Evolutionary conservation across 1,140 invertebrate species (phyloP), one percentile per base, ranked within the genome.

Genomic region (Diabrotica undecimpunctata): DNA sequence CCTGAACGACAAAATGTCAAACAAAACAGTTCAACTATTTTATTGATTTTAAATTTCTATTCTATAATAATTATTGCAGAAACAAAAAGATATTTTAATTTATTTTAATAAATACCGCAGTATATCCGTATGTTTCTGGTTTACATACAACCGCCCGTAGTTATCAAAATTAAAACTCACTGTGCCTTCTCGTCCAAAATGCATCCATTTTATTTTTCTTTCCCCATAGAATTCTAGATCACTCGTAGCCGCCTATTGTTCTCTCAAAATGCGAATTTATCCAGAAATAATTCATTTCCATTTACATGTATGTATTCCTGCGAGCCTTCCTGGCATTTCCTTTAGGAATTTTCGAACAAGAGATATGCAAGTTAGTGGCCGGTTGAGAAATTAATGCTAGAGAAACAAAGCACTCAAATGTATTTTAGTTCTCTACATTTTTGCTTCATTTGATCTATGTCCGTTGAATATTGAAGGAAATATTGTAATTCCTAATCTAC

Each of bases 231-330:
- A 46, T 10, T 46, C n/a, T n/a, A 46, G 8, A 46, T 46, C 41
- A n/a, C n/a, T 46, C 41, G n/a, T 46, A 10, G n/a, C n/a, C 41
- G 8, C 8, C 41, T 46, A 46, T 46, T 46, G n/a, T 46, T 46
- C 41, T 46, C 41, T 46, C 8, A 46, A 46, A 46, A 46, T 46
- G n/a, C 41, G 41, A 46, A 46, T 46, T 46, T 46, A 46, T 46
- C n/a, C 41, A 46, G 41, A 10, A 46, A 46, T 46, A 46, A 10
- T 46, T 46, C 41, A 46, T 46, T 46, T 46, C n/a, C 41, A 46
- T 46, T 46, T 46, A 46, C 41, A 46, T 46, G 41, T n/a, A 46
- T 46, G 41, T 46, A 46, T 46, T 46, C 41, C 41, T 46, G n/a
- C 8, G 41, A 46, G 41, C 41, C n/a, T 46, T 46, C n/a, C 41